phyloP scores from a whole-genome alignment of 2,888 invertebrate genomes.

The Pachycephus smyrnensis region DNA sequence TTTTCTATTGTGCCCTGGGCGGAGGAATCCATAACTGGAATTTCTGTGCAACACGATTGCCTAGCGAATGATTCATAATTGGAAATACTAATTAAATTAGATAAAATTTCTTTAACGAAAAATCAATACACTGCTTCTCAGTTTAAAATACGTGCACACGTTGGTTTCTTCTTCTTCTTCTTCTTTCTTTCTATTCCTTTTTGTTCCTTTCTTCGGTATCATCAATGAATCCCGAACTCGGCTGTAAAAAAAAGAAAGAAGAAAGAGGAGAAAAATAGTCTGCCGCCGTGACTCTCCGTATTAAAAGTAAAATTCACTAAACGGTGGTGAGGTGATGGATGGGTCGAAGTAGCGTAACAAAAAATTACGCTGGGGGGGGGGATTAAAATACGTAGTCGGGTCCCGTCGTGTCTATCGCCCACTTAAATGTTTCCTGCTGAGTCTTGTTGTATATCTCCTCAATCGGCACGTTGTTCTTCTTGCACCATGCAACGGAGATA shows the following conservation, averaged over 20 bases:
- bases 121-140: conserved; percentile 36
- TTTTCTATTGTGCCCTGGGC: neutral
- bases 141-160: conserved; percentile 46
- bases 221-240: conserved; percentile 11
- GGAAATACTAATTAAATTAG: conserved; percentile 33
- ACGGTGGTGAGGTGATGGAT: conserved; percentile 4
- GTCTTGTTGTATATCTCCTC: conserved; percentile 99
- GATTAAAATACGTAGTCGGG: conserved; percentile 87
- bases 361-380: neutral
- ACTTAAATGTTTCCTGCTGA: conserved; percentile 98
- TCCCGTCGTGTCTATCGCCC: conserved; percentile 99
- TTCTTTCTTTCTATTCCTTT: conserved; percentile 13
- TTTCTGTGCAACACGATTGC: conserved; percentile 24
- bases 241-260: neutral
- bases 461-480: conserved; percentile 94
- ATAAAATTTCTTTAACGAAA: conserved; percentile 42
- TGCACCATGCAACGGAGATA: conserved; percentile 99
- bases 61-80: conserved; percentile 27
- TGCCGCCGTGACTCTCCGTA: neutral
- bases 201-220: conserved; percentile 30
- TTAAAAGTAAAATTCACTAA: conserved; percentile 23
- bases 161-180: conserved; percentile 25
- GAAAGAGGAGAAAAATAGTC: too few relatives aligned
- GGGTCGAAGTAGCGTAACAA: neutral
- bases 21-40: conserved; percentile 26